A percentile compares a stretch with the other conserved stretches of the same genome.
phyloP scores from a whole-genome alignment of 1,140 invertebrate genomes.

The Aphis gossypii region DNA sequence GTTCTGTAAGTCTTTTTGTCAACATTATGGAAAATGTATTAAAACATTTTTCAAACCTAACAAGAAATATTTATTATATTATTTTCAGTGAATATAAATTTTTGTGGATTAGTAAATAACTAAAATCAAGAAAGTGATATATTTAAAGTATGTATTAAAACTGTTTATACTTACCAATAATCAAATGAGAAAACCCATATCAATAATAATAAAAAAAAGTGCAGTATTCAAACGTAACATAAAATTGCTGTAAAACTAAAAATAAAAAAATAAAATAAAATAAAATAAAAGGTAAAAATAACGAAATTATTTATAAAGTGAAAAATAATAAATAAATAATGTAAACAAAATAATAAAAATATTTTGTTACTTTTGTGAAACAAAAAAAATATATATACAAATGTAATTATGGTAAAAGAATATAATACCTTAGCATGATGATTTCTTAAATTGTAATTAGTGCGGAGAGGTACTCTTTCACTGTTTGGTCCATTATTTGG shows the following conservation, averaged over 20 bases:
- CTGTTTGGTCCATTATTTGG: conserved; percentile 84
- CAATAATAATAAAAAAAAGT: conserved; percentile 47
- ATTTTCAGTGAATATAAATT: neutral
- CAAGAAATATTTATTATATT: neutral
- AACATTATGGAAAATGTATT: too few relatives aligned
- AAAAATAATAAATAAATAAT: conserved; percentile 12
- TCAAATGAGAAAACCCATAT: conserved; percentile 35
- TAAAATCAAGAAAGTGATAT: conserved; percentile 36
- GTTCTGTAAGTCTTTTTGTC: neutral
- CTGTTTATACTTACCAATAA: conserved; percentile 27
- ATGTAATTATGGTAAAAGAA: neutral
- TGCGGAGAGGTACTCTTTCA: conserved; percentile 80
- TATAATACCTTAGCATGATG: conserved; percentile 88
- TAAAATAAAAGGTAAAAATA: conserved; percentile 35
- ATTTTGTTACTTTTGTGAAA: neutral
- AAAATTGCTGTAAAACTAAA: conserved; percentile 47
- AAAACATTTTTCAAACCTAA: neutral
- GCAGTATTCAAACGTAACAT: conserved; percentile 8
- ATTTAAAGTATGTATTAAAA: neutral
- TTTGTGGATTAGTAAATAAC: neutral
- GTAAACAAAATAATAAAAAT: conserved; percentile 33
- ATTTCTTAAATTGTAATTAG: conserved; percentile 96
- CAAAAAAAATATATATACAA: neutral
- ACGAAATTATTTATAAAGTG: conserved; percentile 14
- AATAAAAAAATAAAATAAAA: conserved; percentile 37